These are phyloP conservation scores for Microcebus jonahi DNA, from an alignment of 2,113 vertebrate genomes.

Conservation along the genomic window DNA sequence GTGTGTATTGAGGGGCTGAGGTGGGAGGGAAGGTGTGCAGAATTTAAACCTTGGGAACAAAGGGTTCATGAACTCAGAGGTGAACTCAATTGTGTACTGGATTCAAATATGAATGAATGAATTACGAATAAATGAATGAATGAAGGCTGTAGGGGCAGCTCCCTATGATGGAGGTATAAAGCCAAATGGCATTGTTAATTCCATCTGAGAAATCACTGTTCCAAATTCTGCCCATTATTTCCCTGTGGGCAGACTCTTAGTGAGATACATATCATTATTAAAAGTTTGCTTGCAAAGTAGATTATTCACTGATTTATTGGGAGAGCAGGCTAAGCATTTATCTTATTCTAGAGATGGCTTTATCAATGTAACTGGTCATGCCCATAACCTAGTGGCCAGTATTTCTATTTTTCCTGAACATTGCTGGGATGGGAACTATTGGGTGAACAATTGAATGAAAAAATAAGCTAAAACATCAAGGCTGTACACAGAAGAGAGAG, in stretches of 20 bases:
- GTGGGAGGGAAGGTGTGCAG: background rate
- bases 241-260: background rate
- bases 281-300: background rate
- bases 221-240: background rate
- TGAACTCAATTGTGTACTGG: background rate
- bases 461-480: background rate
- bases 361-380: background rate
- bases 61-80: background rate
- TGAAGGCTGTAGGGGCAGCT: background rate
- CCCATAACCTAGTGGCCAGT: background rate
- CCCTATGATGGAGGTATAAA: background rate
- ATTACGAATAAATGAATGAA: background rate
- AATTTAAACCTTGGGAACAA: slow-evolving; percentile 19
- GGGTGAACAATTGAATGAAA: background rate
- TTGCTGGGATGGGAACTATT: background rate
- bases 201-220: background rate
- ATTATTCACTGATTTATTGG: background rate
- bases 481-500: background rate
- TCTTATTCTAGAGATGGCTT: background rate
- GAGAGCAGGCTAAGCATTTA: background rate
- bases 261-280: background rate
- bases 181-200: background rate
- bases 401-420: background rate
- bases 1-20: background rate
- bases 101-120: background rate